Conservation (phyloP, 92 coral and sea anemone genomes). For the Actinostola sp. region DNA sequence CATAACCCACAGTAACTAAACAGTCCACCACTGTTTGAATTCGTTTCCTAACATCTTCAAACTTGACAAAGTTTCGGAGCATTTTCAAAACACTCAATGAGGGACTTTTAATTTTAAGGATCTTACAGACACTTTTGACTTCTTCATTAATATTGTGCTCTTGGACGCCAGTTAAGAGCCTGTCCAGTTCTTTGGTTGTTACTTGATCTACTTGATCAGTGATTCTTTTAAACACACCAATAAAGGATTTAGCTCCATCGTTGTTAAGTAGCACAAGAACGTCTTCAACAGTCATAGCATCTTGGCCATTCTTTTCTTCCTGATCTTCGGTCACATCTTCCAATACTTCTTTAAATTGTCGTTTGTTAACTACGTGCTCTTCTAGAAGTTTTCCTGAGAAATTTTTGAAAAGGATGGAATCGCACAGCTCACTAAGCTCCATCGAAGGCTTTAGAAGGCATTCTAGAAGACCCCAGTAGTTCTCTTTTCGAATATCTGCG, state of each 20-base stretch:
- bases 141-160: slow-evolving; percentile 55
- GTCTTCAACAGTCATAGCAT: slow-evolving; percentile 28
- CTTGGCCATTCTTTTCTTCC: neutral
- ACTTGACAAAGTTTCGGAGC: slow-evolving; percentile 43
- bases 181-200: slow-evolving; percentile 31
- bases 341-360: neutral
- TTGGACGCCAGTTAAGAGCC: slow-evolving; percentile 41
- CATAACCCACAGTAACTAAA: slow-evolving; percentile 59
- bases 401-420: slow-evolving; percentile 55
- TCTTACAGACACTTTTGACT: slow-evolving; percentile 35
- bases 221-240: slow-evolving; percentile 7
- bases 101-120: slow-evolving; percentile 11
- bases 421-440: slow-evolving; percentile 16
- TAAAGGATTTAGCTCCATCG: slow-evolving; percentile 29
- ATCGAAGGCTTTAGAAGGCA: slow-evolving; percentile 39
- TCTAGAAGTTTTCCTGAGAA: slow-evolving; percentile 45
- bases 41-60: slow-evolving; percentile 47
- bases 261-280: slow-evolving; percentile 27
- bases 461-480: slow-evolving; percentile 69
- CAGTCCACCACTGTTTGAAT: slow-evolving; percentile 46
- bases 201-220: slow-evolving; percentile 19
- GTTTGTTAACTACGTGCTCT: slow-evolving; percentile 1
- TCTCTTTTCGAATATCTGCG: slow-evolving; percentile 23
- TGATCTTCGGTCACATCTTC: neutral
- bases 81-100: slow-evolving; percentile 18